phyloP scores from a whole-genome alignment of 2,888 invertebrate genomes.

The Tenthredo notha region DNA sequence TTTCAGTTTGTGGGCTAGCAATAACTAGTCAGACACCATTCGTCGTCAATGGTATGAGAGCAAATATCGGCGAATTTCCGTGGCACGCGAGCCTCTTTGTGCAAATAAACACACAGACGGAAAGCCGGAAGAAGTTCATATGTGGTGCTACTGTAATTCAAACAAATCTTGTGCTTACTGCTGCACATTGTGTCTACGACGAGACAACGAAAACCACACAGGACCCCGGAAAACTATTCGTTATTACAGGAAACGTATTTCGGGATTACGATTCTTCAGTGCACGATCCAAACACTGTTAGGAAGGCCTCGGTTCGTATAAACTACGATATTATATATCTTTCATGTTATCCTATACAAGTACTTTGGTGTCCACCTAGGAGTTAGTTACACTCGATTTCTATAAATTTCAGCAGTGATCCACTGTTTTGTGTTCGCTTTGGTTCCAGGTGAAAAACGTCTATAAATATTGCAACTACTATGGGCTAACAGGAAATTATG shows the following conservation, averaged over 20 bases:
- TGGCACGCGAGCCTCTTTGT: slow-evolving; percentile 76
- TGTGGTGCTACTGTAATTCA: slow-evolving; percentile 77
- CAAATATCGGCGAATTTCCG: slow-evolving; percentile 73
- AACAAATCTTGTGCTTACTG: slow-evolving; percentile 73
- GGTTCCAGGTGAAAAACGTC: slow-evolving; percentile 61
- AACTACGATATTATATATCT: too few relatives aligned
- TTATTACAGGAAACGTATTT: slow-evolving; percentile 74
- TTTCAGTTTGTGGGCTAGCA: slow-evolving; percentile 74
- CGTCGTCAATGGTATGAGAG: slow-evolving; percentile 67
- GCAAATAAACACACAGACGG: slow-evolving; percentile 52
- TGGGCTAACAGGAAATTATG: not conserved
- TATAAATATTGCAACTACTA: slow-evolving; percentile 57
- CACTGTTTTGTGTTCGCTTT: too few relatives aligned
- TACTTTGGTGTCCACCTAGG: too few relatives aligned
- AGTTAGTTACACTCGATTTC: too few relatives aligned
- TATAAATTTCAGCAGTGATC: too few relatives aligned
- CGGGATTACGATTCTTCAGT: slow-evolving; percentile 68
- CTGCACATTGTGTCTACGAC: slow-evolving; percentile 77
- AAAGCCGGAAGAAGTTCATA: slow-evolving; percentile 65
- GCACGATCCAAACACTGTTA: slow-evolving; percentile 64
- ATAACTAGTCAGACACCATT: slow-evolving; percentile 63
- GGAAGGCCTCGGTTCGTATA: slow-evolving; percentile 56
- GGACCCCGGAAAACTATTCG: slow-evolving; percentile 62
- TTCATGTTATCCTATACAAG: too few relatives aligned
- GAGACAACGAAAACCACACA: slow-evolving; percentile 60